Percentiles rank a stretch among this genome's conserved stretches.
Conservation (phyloP, 2,888 invertebrate species). For the Orchestes rusci region DNA sequence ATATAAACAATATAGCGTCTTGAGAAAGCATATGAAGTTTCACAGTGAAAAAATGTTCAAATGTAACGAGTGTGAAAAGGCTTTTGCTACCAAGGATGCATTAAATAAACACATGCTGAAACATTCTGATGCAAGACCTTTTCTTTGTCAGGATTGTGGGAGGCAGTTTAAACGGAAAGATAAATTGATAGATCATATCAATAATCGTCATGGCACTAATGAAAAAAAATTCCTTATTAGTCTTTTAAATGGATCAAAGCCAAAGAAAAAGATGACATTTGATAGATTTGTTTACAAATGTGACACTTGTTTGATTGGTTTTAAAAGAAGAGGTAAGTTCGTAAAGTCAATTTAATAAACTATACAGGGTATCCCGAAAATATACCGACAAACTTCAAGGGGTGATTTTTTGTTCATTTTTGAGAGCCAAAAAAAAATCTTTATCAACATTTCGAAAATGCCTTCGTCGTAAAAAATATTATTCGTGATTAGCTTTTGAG, state of each 20-base stretch:
- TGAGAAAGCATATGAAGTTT: conserved; percentile 65
- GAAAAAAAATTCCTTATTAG: conserved; percentile 44
- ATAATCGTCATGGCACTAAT: conserved; percentile 51
- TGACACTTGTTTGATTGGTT: conserved; percentile 64
- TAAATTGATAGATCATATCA: conserved; percentile 66
- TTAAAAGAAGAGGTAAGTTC: conserved; percentile 64
- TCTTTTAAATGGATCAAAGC: conserved; percentile 33
- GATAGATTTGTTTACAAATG: conserved; percentile 71
- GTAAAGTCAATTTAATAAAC: too few species aligned
- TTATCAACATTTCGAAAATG: too few species aligned
- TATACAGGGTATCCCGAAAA: too few species aligned
- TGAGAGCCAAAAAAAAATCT: too few species aligned
- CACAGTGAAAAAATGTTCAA: conserved; percentile 61
- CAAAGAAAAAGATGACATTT: conserved; percentile 52
- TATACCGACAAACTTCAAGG: too few species aligned
- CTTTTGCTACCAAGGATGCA: conserved; percentile 64
- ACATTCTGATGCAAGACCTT: conserved; percentile 57
- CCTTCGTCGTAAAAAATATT: too few species aligned
- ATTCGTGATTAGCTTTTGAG: too few species aligned
- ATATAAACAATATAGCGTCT: conserved; percentile 61
- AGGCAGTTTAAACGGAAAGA: conserved; percentile 72
- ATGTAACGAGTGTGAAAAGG: conserved; percentile 62
- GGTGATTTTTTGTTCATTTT: too few species aligned
- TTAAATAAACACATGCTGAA: conserved; percentile 63
- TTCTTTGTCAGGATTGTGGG: conserved; percentile 69